Evolutionary conservation across 2,113 vertebrate genomes (phyloP).

Genomic region (Triplophysa dalaica): DNA sequence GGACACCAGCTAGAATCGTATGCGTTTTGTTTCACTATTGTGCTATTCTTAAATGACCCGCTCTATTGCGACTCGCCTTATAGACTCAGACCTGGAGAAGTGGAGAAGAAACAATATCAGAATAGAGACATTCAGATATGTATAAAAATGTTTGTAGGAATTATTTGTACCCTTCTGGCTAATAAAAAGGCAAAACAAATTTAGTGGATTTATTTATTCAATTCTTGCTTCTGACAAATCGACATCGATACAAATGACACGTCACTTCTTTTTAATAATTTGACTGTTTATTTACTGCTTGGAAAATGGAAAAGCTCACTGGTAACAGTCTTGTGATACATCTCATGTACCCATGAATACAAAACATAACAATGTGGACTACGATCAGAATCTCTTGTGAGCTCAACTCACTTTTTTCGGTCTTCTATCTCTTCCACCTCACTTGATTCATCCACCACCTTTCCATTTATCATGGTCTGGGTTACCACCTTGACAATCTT

Average conservation of each 20-base stretch:
- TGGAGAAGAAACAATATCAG: constrained; percentile 24
- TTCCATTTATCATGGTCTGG: constrained; percentile 79
- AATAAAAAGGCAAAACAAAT: too few relatives aligned
- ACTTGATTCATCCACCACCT: constrained; percentile 77
- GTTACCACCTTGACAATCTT: constrained; percentile 81
- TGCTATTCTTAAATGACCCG: constrained; percentile 32
- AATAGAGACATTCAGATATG: background rate
- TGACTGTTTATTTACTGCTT: constrained; percentile 11
- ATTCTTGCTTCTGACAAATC: too few relatives aligned
- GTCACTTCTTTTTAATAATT: constrained; percentile 15
- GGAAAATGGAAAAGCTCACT: constrained; percentile 16
- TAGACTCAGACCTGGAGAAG: constrained; percentile 34
- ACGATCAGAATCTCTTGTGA: constrained; percentile 3
- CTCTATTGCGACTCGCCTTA: constrained; percentile 23
- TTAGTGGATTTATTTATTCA: too few relatives aligned
- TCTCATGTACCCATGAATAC: background rate
- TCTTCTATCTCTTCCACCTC: constrained; percentile 78
- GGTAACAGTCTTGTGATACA: background rate
- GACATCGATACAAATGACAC: constrained; percentile 23
- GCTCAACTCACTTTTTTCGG: constrained; percentile 68
- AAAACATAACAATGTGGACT: background rate
- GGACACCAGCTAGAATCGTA: constrained; percentile 6
- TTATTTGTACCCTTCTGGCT: too few relatives aligned
- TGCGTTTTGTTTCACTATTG: constrained; percentile 30
- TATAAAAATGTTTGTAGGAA: background rate